These are phyloP conservation scores for Latheticus oryzae DNA, from an alignment of 2,888 invertebrate species.

Conservation along the genomic window DNA sequence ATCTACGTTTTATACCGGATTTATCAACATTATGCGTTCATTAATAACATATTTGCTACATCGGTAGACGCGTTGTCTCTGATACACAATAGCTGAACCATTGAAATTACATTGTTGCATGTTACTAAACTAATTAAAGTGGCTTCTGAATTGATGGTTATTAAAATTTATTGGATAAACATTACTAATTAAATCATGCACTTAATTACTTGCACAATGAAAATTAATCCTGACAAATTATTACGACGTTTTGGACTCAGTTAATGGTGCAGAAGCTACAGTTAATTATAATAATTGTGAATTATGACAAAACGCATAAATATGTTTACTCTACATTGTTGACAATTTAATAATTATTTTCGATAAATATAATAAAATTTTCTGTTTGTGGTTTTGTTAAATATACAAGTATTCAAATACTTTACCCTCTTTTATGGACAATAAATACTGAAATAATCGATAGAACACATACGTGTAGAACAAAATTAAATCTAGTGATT, in stretches of 20 bases:
- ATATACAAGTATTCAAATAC: too few species aligned
- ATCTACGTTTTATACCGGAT: slow-evolving; percentile 24
- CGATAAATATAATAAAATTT: too few species aligned
- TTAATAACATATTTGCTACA: slow-evolving; percentile 26
- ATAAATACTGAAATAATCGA: too few species aligned
- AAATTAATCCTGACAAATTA: slow-evolving; percentile 33
- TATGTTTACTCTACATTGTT: too few species aligned
- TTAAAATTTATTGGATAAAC: slow-evolving; percentile 40
- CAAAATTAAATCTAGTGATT: too few species aligned
- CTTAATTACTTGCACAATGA: slow-evolving; percentile 34
- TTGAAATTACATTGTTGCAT: slow-evolving; percentile 35
- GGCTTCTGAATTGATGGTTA: slow-evolving; percentile 35
- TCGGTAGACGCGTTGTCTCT: slow-evolving; percentile 26
- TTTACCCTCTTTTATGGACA: too few species aligned
- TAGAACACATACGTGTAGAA: too few species aligned
- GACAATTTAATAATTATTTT: too few species aligned
- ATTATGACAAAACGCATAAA: slow-evolving; percentile 7
- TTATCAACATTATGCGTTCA: slow-evolving; percentile 29
- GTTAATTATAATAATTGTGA: slow-evolving; percentile 9
- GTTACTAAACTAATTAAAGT: slow-evolving; percentile 36
- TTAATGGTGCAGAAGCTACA: slow-evolving; percentile 9
- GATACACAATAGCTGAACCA: slow-evolving; percentile 23
- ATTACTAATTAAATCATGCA: slow-evolving; percentile 38
- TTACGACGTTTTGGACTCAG: slow-evolving; percentile 14
- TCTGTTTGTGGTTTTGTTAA: too few species aligned